Base-by-base conservation (phyloP, 2,797 vertebrate genomes). In the Taeniopygia guttata region DNA sequence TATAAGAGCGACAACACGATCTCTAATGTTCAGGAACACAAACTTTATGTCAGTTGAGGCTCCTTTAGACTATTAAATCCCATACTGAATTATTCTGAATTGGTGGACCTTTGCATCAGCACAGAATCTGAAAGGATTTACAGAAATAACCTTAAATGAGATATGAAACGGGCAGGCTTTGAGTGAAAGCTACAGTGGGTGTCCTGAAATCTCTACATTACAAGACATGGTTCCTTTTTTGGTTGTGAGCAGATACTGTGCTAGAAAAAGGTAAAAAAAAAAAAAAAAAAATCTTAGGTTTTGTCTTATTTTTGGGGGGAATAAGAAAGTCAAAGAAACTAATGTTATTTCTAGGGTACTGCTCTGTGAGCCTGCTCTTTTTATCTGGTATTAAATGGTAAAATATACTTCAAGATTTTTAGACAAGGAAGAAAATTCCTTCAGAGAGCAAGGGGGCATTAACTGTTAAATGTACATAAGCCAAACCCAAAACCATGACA, bases 21-120 rank as follows among this genome's bases (percentile, higher is more conserved):
- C 27, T 51, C 48, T 52, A 29, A 68, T 15, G 3, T 29, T 49
- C 45, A 74, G n/a, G 21, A 84, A 59, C 32, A 72, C 1, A 15
- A 87, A 5, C 9, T 75, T n/a, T 1, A 0, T 40, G 40, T 51
- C 25, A 46, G 0, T 7, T 51, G 48, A 88, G 21, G 9, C 36
- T 73, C 16, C 51, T 17, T 20, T 43, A 52, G 25, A 63, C 12
- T 67, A 51, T 4, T n/a, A 75, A 63, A 78, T 36, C 32, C 8
- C 25, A 51, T 20, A 25, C 2, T 20, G 30, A 81, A 40, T 7
- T 43, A 43, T 56, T 87, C 45, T 60, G 49, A 89, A 63, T 8
- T 32, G 30, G 63, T 7, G 7, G 25, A 55, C 19, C 9, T 89
- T 69, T 64, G 59, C 12, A 48, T 4, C n/a, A 6, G 2, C 36